These are phyloP conservation scores for Drosophila formosana DNA, from an alignment of 2,888 invertebrate species.

Conservation along the genomic window DNA sequence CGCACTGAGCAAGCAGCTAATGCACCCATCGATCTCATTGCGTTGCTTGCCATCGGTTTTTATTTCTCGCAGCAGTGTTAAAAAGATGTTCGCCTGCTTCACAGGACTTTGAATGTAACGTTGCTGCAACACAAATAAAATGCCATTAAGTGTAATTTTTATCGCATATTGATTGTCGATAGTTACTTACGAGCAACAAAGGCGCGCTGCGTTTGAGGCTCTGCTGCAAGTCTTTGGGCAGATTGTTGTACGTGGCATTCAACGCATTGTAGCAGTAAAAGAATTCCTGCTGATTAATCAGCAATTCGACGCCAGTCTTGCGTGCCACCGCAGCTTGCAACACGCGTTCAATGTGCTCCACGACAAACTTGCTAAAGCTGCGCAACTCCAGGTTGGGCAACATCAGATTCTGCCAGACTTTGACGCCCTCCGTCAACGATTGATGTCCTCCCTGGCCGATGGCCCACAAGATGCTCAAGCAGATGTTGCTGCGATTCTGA, in stretches of 20 bases:
- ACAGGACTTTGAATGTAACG: slow-evolving; percentile 76
- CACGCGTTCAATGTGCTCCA: slow-evolving; percentile 87
- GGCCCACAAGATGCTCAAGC: slow-evolving; percentile 91
- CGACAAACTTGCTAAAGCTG: slow-evolving; percentile 89
- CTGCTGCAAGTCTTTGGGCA: slow-evolving; percentile 79
- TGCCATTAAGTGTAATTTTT: not conserved
- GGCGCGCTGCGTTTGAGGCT: slow-evolving; percentile 76
- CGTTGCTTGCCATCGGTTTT: slow-evolving; percentile 48
- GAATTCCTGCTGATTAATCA: slow-evolving; percentile 76
- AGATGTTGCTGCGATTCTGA: slow-evolving; percentile 91
- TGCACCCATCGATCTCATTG: slow-evolving; percentile 80
- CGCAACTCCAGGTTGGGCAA: slow-evolving; percentile 90
- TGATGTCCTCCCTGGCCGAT: slow-evolving; percentile 90
- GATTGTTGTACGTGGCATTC: slow-evolving; percentile 61
- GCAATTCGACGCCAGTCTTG: slow-evolving; percentile 32
- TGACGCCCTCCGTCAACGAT: slow-evolving; percentile 89
- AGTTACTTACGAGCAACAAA: slow-evolving; percentile 74
- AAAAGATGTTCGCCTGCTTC: slow-evolving; percentile 81
- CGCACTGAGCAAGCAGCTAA: slow-evolving; percentile 74
- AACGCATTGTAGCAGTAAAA: slow-evolving; percentile 77
- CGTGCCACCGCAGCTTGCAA: slow-evolving; percentile 60
- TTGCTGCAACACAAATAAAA: slow-evolving; percentile 63
- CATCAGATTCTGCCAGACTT: slow-evolving; percentile 92
- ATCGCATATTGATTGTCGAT: not conserved
- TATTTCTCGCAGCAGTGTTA: slow-evolving; percentile 80